These are phyloP conservation scores for Callinectes sapidus DNA, from an alignment of 2,888 invertebrate species.

Conservation along the genomic window DNA sequence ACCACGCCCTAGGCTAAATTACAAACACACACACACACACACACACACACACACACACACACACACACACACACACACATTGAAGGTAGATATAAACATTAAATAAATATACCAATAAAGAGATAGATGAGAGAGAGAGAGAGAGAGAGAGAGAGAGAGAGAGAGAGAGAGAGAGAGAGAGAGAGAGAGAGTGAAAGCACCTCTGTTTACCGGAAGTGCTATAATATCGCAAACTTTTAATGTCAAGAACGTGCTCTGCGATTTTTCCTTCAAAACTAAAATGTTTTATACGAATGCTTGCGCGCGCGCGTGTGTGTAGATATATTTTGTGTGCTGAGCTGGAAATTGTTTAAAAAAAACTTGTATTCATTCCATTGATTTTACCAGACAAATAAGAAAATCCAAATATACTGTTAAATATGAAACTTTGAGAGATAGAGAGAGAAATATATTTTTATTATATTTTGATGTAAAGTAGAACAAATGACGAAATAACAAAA, in stretches of 20 bases:
- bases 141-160: not conserved
- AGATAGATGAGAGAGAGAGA: not conserved
- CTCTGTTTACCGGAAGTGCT: not conserved
- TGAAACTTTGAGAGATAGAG: not conserved
- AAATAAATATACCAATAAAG: too few relatives aligned
- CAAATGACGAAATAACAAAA: not conserved
- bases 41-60: not conserved
- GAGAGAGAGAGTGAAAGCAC: conserved; percentile 25
- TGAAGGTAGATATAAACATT: too few relatives aligned
- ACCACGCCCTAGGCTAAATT: not conserved
- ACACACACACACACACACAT: not conserved
- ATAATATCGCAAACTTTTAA: not conserved
- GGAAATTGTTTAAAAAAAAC: not conserved
- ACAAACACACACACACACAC: not conserved
- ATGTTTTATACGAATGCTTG: not conserved
- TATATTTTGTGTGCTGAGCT: not conserved
- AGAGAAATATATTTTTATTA: not conserved
- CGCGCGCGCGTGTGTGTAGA: not conserved
- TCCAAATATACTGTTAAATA: not conserved
- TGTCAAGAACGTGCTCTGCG: not conserved
- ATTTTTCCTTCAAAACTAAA: not conserved
- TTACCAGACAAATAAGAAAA: not conserved
- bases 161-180: not conserved
- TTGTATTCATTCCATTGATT: not conserved
- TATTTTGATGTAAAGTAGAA: not conserved